Percentiles rank a stretch among this genome's conserved stretches.
Evolutionary conservation across 2,888 invertebrate species (phyloP).

Genomic region (Ceratothoa steindachneri): DNA sequence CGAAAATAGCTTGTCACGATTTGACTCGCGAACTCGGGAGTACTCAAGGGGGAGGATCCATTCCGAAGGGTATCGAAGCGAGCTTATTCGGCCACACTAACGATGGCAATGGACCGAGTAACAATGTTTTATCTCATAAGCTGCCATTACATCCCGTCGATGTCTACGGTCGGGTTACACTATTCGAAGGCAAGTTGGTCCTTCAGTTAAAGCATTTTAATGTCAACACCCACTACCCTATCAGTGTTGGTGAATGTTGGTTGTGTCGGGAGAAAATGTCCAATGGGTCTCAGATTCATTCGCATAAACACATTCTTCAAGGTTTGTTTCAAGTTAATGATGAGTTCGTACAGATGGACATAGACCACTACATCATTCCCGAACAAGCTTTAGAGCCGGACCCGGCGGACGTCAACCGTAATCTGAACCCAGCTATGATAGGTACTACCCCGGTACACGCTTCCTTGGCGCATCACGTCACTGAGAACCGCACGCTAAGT

Average conservation of each 20-base stretch:
- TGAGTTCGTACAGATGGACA: constrained; percentile 42
- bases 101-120: constrained; percentile 9
- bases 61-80: constrained; percentile 24
- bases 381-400: constrained; percentile 35
- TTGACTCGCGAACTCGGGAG: constrained; percentile 29
- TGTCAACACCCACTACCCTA: constrained; percentile 37
- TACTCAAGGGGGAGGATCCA: constrained; percentile 17
- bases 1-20: constrained; percentile 39
- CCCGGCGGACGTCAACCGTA: not conserved
- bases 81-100: constrained; percentile 5
- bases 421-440: not conserved
- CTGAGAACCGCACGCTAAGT: not conserved
- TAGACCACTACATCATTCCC: constrained; percentile 44
- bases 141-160: constrained; percentile 36
- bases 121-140: constrained; percentile 22
- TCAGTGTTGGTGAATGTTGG: constrained; percentile 46
- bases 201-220: constrained; percentile 40
- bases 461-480: not conserved
- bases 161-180: constrained; percentile 43
- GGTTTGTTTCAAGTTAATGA: constrained; percentile 46
- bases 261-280: constrained; percentile 42
- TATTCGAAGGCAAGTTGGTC: constrained; percentile 39
- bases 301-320: constrained; percentile 41
- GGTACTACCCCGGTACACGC: not conserved
- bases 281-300: constrained; percentile 32